Evolutionary conservation across 1,140 invertebrate genomes (phyloP), one percentile per base, ranked within the genome.

Genomic region (Bemisia tabaci): DNA sequence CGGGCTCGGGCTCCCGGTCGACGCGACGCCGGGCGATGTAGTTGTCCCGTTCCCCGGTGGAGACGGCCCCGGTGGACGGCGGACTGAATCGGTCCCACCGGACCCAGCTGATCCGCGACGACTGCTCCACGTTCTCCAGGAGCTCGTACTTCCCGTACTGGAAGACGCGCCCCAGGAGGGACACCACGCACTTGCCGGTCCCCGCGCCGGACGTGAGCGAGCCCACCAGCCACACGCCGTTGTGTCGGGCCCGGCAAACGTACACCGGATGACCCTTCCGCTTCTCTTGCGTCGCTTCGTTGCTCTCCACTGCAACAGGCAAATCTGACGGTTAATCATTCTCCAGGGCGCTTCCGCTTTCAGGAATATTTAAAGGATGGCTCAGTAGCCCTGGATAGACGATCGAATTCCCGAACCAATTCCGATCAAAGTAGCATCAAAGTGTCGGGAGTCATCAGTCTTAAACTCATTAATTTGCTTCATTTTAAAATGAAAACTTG

Each of bases 71-170:
- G 23, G 79, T 78, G 0, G 84, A 83, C 1, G 81, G 74, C 26
- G 78, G 78, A 65, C 75, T 80, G 72, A 83, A 89, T 73, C 85
- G 89, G 67, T 82, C 77, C 86, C 88, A 90, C 12, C 78, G 73
- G 9, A 82, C 78, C 90, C 90, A 92, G 64, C 79, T 83, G 0
- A 91, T 78, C 59, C 87, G 79, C 0, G 85, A 87, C n/a, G 87
- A 84, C 64, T 84, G 83, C 68, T 90, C 87, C 63, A 87, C 82
- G 75, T 91, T 92, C 71, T 89, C 82, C 17, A 91, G 76, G 2
- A 91, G 79, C 72, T 92, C 87, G 73, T 89, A 91, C 27, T 80
- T 76, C 0, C 82, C 76, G 69, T 87, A 83, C 26, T 78, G 78
- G 60, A 81, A 79, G 5, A 82, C 83, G 65, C 74, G 79, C n/a